A percentile compares a stretch with the other conserved stretches of the same genome.
Evolutionary conservation across 2,797 vertebrate species (phyloP).

Genomic region (Potorous gilbertii): DNA sequence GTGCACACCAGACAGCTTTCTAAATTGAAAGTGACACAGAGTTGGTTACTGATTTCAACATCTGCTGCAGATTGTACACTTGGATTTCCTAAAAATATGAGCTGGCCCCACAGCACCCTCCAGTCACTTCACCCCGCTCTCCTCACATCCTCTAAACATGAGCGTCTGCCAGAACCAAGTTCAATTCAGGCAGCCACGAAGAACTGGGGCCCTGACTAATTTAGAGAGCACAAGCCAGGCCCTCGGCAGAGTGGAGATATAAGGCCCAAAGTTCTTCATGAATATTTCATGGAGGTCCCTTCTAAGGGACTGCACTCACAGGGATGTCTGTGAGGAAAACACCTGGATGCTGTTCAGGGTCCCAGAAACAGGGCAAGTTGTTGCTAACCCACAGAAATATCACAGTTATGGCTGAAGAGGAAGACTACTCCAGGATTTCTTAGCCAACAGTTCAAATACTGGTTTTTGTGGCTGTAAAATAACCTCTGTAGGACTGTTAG

Average conservation of each 20-base stretch:
- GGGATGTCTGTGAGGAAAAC: background rate
- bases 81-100: slow-evolving; percentile 71
- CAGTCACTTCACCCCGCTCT: too few relatives aligned
- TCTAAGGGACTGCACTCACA: background rate
- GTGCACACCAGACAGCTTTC: slow-evolving; percentile 68
- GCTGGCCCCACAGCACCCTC: slow-evolving; percentile 55
- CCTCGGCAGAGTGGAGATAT: background rate
- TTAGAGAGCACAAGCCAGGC: background rate
- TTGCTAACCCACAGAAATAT: background rate
- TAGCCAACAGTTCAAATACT: background rate
- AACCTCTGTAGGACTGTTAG: background rate
- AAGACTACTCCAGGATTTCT: background rate
- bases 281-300: background rate
- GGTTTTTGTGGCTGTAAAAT: background rate
- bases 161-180: background rate
- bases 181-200: background rate
- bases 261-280: background rate
- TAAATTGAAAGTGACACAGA: slow-evolving; percentile 71
- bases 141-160: background rate
- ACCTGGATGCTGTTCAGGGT: background rate
- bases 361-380: background rate
- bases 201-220: background rate
- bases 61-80: slow-evolving; percentile 77
- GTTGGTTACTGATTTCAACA: slow-evolving; percentile 77
- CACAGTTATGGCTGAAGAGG: background rate